phyloP scores from a whole-genome alignment of 2,888 invertebrate genomes.

The Helleia helle region DNA sequence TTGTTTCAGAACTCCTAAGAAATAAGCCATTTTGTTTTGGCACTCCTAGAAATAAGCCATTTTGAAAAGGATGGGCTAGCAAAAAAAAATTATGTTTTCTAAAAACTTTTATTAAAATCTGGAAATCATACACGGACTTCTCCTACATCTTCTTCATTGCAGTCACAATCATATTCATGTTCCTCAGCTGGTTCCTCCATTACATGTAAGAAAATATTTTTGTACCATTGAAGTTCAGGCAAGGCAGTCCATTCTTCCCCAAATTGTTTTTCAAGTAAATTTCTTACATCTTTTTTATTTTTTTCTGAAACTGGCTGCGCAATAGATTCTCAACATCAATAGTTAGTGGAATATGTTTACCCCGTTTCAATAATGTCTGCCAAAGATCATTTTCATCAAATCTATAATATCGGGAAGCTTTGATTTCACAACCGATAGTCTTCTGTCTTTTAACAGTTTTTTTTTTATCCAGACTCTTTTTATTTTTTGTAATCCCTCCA shows the following conservation, averaged over 20 bases:
- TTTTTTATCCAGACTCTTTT: not conserved
- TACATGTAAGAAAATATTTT: too few relatives aligned
- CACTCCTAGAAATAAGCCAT: too few relatives aligned
- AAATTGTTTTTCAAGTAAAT: not conserved
- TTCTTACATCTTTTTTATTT: slow-evolving; percentile 1
- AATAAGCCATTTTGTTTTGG: not conserved
- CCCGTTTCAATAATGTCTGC: not conserved
- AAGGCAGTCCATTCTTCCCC: not conserved
- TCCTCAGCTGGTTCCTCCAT: not conserved
- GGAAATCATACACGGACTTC: not conserved
- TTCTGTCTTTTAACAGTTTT: not conserved
- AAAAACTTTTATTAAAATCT: slow-evolving; percentile 1
- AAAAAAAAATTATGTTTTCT: not conserved
- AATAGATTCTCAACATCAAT: not conserved
- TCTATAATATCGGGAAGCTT: not conserved
- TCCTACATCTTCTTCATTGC: not conserved
- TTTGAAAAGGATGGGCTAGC: too few relatives aligned
- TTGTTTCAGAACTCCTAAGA: not conserved
- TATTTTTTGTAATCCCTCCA: not conserved
- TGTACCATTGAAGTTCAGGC: not conserved
- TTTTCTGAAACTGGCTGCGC: not conserved
- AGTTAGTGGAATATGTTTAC: not conserved
- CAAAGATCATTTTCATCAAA: not conserved
- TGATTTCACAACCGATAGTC: not conserved
- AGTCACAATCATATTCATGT: not conserved